Evolutionary conservation across 2,113 vertebrate species (phyloP), one percentile per base, ranked within the genome.

Genomic region (Microtus pennsylvanicus): DNA sequence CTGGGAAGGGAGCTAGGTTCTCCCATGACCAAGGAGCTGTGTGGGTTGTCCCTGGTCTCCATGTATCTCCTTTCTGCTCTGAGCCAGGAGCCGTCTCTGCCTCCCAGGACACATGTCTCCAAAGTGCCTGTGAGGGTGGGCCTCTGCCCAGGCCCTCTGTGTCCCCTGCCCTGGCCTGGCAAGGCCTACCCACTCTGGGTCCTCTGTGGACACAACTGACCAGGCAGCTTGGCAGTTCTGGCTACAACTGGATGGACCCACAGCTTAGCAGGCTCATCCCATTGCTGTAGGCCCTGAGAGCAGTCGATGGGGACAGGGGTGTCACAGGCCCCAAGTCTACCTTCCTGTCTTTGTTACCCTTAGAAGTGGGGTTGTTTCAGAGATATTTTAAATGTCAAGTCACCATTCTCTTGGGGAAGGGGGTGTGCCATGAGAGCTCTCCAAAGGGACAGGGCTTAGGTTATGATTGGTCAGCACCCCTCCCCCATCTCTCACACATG

Each of bases 61-160:
- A 58, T 45, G 2, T 14, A 5, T 45, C 87, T 72, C 86, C 28
- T 77, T 85, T 89, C 80, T 86, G 81, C 96, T 92, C 94, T 95
- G 88, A 96, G 96, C 92, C 70, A 47, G 97, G 96, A 87, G 92
- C 91, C 3, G 47, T 90, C 90, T 93, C 96, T 97, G 96, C 97
- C 96, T 97, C 97, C 97, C 96, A 94, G 97, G 97, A 97, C 97
- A 98, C 97, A 86, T 78, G 96, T 97, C 95, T 97, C 97, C 97
- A 96, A 98, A 98, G 97, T 98, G 97, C 97, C 97, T 98, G 97
- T 63, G 96, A 96, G 96, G 97, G 96, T 78, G 77, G 95, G 97
- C 95, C 93, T 95, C 24, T 0, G 35, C 78, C 96, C 1, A 24
- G 97, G 95, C 93, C 94, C 93, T 94, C 94, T 91, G 93, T 42